Evolutionary conservation across 30 jellyfish, hydroid and myxozoan species (phyloP).

Genomic region (Chrysaora quinquecirrha): DNA sequence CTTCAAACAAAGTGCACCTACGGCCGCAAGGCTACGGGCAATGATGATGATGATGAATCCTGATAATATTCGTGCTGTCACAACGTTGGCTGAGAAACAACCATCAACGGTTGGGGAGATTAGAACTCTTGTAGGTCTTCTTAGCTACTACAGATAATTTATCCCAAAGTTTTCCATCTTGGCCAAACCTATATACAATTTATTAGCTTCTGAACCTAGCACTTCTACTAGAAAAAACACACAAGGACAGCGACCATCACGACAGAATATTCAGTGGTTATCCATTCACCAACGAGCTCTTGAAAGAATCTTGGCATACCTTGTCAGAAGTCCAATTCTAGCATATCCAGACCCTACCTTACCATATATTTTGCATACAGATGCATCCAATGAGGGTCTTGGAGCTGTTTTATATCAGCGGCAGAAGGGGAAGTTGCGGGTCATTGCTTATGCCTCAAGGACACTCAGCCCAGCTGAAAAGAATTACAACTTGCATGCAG

Average conservation of each 20-base stretch:
- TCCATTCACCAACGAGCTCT: conserved; percentile 49
- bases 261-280: conserved; percentile 27
- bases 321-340: conserved; percentile 46
- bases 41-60: conserved; percentile 48
- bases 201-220: conserved; percentile 36
- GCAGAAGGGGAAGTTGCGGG: conserved; percentile 43
- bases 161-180: conserved; percentile 47
- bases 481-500: conserved; percentile 51
- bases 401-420: conserved; percentile 55
- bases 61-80: conserved; percentile 46
- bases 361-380: conserved; percentile 37
- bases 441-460: conserved; percentile 51
- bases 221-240: conserved; percentile 1
- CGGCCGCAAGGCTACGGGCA: too few species aligned
- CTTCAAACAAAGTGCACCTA: too few species aligned
- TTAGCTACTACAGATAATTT: conserved; percentile 53
- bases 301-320: conserved; percentile 19
- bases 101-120: conserved; percentile 59
- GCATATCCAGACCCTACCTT: conserved; percentile 60
- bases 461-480: conserved; percentile 17
- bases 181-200: conserved; percentile 35
- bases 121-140: conserved; percentile 60
- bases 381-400: conserved; percentile 45
- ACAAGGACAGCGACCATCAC: conserved; percentile 54
- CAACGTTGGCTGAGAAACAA: conserved; percentile 39